phyloP scores from a whole-genome alignment of 2,888 invertebrate genomes.

The Phyllotreta striolata region DNA sequence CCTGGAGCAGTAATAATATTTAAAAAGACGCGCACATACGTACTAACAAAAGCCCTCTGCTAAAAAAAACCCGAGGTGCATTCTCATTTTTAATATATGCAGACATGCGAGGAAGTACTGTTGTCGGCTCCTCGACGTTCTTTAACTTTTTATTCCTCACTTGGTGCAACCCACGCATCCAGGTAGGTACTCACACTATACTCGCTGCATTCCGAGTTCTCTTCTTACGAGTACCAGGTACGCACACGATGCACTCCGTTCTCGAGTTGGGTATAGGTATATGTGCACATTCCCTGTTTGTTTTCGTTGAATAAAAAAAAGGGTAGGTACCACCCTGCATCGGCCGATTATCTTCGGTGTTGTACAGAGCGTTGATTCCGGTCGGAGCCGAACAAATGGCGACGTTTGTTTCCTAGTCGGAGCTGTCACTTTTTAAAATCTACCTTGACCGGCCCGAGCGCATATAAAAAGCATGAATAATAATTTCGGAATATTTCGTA shows the following conservation, averaged over 20 bases:
- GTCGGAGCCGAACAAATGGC: slow-evolving; percentile 39
- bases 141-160: slow-evolving; percentile 52
- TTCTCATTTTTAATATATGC: slow-evolving; percentile 49
- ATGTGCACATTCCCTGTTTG: too few species aligned
- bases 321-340: slow-evolving; percentile 27
- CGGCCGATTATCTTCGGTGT: slow-evolving; percentile 29
- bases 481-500: slow-evolving; percentile 40
- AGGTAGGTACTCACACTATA: slow-evolving; percentile 10
- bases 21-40: slow-evolving; percentile 38
- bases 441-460: slow-evolving; percentile 38
- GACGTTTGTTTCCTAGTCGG: slow-evolving; percentile 42
- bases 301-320: not conserved
- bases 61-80: slow-evolving; percentile 33
- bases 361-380: slow-evolving; percentile 35
- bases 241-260: too few species aligned
- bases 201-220: not conserved
- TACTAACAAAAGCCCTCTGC: slow-evolving; percentile 36
- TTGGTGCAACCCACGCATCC: slow-evolving; percentile 44
- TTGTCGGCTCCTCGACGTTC: slow-evolving; percentile 52
- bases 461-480: slow-evolving; percentile 41
- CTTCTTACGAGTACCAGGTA: too few species aligned
- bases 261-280: too few species aligned
- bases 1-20: slow-evolving; percentile 33
- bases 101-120: slow-evolving; percentile 50
- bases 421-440: slow-evolving; percentile 43